A percentile compares a stretch with the other conserved stretches of the same genome.
Evolutionary conservation across 2,888 invertebrate genomes (phyloP).

Genomic region (Myopa testacea): DNA sequence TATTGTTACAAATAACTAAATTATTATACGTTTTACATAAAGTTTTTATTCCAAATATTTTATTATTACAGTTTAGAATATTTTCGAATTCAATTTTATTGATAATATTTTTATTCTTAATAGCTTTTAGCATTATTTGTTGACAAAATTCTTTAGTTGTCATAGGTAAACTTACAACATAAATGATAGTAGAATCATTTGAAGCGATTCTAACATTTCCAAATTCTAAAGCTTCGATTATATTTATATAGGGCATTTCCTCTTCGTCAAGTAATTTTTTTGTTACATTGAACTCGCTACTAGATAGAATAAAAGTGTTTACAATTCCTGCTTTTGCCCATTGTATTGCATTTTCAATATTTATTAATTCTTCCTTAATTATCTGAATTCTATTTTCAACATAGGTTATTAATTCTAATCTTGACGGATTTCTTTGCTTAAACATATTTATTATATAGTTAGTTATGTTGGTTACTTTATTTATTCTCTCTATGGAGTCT

Average conservation of each 20-base stretch:
- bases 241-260: slow-evolving; percentile 43
- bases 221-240: slow-evolving; percentile 49
- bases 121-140: slow-evolving; percentile 42
- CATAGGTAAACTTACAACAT: slow-evolving; percentile 46
- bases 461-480: neutral
- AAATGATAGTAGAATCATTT: slow-evolving; percentile 42
- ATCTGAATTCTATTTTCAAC: slow-evolving; percentile 42
- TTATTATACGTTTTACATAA: neutral
- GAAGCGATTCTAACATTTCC: slow-evolving; percentile 45
- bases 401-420: neutral
- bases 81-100: neutral
- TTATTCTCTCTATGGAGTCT: slow-evolving; percentile 32
- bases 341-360: slow-evolving; percentile 45
- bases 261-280: slow-evolving; percentile 41
- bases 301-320: slow-evolving; percentile 45
- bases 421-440: neutral
- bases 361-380: slow-evolving; percentile 44
- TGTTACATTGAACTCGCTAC: slow-evolving; percentile 42
- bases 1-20: neutral
- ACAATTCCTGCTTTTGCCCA: slow-evolving; percentile 43
- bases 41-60: slow-evolving; percentile 34
- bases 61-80: slow-evolving; percentile 40
- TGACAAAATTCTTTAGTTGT: slow-evolving; percentile 43
- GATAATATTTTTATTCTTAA: slow-evolving; percentile 39
- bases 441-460: slow-evolving; percentile 18